These are phyloP conservation scores for Ectropis grisescens DNA, from an alignment of 1,140 invertebrate species.

Conservation along the genomic window DNA sequence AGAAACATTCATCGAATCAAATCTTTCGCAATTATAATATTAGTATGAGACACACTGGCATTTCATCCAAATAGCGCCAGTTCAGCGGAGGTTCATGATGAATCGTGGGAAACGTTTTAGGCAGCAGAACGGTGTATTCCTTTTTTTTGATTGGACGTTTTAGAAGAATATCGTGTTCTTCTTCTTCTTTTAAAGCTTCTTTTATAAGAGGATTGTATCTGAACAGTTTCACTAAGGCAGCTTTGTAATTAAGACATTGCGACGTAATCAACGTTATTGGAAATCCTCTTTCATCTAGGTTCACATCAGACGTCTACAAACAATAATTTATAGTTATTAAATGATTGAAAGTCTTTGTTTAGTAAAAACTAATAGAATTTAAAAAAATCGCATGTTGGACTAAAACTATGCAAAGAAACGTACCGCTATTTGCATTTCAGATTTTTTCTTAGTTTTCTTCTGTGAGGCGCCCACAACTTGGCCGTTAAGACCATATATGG, in stretches of 20 bases:
- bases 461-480: conserved; percentile 30
- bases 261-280: conserved; percentile 45
- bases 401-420: background rate
- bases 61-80: conserved; percentile 48
- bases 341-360: too few species aligned
- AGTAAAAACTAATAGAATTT: too few species aligned
- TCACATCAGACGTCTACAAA: conserved; percentile 33
- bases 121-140: conserved; percentile 42
- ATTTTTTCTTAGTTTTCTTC: conserved; percentile 53
- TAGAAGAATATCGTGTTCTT: conserved; percentile 30
- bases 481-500: conserved; percentile 40
- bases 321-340: conserved; percentile 1
- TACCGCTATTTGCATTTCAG: conserved; percentile 41
- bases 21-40: too few species aligned
- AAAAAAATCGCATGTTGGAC: too few species aligned
- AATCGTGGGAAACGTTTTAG: conserved; percentile 38
- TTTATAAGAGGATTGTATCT: conserved; percentile 20
- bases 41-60: conserved; percentile 23
- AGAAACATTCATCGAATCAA: too few species aligned
- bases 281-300: conserved; percentile 39
- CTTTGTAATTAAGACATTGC: conserved; percentile 40
- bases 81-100: conserved; percentile 33
- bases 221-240: conserved; percentile 41
- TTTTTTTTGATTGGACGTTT: conserved; percentile 30
- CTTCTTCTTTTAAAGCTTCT: conserved; percentile 36